A percentile compares a stretch with the other conserved stretches of the same genome.
These are phyloP conservation scores for Leuciscus idus DNA, from an alignment of 2,113 vertebrate species.

Conservation along the genomic window DNA sequence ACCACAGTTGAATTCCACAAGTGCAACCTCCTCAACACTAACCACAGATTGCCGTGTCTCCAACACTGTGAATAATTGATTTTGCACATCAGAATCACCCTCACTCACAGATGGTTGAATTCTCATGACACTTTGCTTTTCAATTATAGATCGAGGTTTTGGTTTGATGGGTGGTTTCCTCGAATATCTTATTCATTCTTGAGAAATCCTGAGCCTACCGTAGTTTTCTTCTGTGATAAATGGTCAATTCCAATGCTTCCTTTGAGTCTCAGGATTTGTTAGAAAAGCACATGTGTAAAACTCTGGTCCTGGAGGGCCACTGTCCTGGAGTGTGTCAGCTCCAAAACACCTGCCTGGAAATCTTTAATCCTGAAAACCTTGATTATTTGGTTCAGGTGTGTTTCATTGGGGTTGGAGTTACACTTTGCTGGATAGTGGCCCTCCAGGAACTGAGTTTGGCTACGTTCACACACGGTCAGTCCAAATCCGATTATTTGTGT, in stretches of 20 bases:
- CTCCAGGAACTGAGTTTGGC: too few species aligned
- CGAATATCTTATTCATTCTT: not conserved
- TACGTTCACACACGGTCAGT: too few species aligned
- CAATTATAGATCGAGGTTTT: constrained; percentile 31
- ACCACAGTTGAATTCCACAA: constrained; percentile 10
- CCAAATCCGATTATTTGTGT: too few species aligned
- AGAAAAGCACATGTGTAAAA: too few species aligned
- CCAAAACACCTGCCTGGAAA: too few species aligned
- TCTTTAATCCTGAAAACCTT: too few species aligned
- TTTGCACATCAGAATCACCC: constrained; percentile 14
- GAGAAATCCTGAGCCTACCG: not conserved
- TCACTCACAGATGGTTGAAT: constrained; percentile 25
- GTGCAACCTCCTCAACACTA: not conserved
- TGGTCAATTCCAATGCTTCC: not conserved
- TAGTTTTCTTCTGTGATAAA: constrained; percentile 10
- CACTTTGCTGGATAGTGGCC: too few species aligned
- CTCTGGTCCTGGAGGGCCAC: too few species aligned
- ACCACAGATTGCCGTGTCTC: not conserved
- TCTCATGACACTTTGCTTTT: constrained; percentile 10
- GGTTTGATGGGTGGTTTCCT: constrained; percentile 3
- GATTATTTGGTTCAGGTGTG: too few species aligned
- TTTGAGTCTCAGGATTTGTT: not conserved
- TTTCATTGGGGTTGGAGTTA: too few species aligned
- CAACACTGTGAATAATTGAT: constrained; percentile 16
- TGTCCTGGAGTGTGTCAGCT: too few species aligned